These are phyloP conservation scores for Calameuta idolon DNA, from an alignment of 2,888 invertebrate species.

Conservation along the genomic window DNA sequence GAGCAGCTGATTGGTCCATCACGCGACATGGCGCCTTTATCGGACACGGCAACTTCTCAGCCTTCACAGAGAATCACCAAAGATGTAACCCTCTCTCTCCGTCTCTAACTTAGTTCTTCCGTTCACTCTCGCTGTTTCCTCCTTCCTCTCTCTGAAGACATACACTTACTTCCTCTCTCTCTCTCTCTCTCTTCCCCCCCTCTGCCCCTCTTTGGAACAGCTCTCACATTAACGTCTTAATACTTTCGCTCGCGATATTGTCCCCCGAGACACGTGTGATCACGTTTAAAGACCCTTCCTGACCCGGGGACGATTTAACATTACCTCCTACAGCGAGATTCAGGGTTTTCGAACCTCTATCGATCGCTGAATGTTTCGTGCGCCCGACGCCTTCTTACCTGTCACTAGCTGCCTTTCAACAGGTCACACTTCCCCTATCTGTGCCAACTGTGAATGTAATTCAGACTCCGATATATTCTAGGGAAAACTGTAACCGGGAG, in stretches of 20 bases:
- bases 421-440: not conserved
- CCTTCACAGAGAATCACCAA: not conserved
- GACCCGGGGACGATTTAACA: not conserved
- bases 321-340: not conserved
- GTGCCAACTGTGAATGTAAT: not conserved
- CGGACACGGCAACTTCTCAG: constrained; percentile 9
- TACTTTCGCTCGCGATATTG: not conserved
- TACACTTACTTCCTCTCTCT: not conserved
- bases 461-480: not conserved
- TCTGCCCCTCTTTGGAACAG: not conserved
- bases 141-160: not conserved
- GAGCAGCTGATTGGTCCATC: constrained; percentile 62
- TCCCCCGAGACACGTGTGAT: not conserved
- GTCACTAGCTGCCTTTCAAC: not conserved
- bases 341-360: constrained; percentile 29
- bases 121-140: not conserved
- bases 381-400: constrained; percentile 34
- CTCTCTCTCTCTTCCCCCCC: not conserved
- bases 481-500: not conserved
- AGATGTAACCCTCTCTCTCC: not conserved
- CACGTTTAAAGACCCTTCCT: not conserved
- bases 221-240: not conserved
- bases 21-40: constrained; percentile 42
- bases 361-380: constrained; percentile 33
- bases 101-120: not conserved